These are phyloP conservation scores for Andrena fulva DNA, from an alignment of 2,888 invertebrate species.

Conservation along the genomic window DNA sequence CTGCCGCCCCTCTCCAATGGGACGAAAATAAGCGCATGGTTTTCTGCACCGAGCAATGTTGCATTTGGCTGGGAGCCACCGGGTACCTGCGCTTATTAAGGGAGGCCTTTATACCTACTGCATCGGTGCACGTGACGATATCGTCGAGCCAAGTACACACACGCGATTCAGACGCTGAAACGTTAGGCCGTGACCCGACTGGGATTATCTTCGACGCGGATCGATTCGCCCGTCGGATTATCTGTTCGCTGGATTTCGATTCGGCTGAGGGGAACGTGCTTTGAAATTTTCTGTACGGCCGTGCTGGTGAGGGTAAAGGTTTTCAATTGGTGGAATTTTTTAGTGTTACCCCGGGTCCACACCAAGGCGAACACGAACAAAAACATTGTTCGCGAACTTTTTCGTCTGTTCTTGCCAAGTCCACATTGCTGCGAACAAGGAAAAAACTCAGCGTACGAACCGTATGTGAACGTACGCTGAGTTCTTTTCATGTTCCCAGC, in stretches of 20 bases:
- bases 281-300: background rate
- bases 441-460: no score
- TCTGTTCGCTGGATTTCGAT: background rate
- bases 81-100: constrained; percentile 73
- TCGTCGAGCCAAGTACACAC: constrained; percentile 60
- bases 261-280: background rate
- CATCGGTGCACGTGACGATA: constrained; percentile 62
- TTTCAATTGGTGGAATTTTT: background rate
- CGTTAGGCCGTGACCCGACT: constrained; percentile 56
- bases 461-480: no score
- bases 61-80: constrained; percentile 72
- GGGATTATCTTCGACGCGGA: constrained; percentile 36
- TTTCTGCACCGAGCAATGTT: constrained; percentile 36
- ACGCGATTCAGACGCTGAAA: constrained; percentile 56
- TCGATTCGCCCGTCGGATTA: constrained; percentile 39
- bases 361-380: no score
- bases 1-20: constrained; percentile 18
- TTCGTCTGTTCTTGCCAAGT: no score
- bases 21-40: constrained; percentile 66
- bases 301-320: background rate
- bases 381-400: no score
- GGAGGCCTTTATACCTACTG: constrained; percentile 59
- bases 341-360: no score
- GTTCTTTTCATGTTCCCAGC: no score
- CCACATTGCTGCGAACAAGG: no score